Base-by-base conservation (phyloP, 2,797 vertebrate genomes). In the Acanthornis magna region DNA sequence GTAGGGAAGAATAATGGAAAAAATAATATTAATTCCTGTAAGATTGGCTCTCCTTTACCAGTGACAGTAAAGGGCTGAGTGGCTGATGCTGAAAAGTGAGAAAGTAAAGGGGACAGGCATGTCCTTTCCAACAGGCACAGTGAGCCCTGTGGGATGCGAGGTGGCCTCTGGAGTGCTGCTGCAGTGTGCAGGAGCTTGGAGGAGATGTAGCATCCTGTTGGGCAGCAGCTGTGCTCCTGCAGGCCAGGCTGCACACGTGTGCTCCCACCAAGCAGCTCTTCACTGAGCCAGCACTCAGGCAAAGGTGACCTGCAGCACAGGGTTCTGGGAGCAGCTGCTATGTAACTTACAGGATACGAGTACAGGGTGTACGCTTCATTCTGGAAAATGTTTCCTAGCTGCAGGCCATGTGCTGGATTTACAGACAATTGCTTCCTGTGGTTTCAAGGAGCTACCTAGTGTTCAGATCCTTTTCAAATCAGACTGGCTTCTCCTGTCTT, bases 211-310 rank as follows among this genome's bases (percentile, higher is more conserved):
- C 26, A 34, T 34, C 15, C 72, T n/a, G 10, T 18, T 62, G 72
- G 68, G 50, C 27, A 62, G 62, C 42, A 77, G 23, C 43, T 76
- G n/a, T 14, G 18, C 42, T 67, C 25, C 61, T 55, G 43, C 43
- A 74, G 53, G 32, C 38, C 42, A 43, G 57, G 22, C 61, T 80
- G 66, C 30, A 38, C 34, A 51, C 7, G 6, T 10, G 14, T 1
- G 3, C 36, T 70, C 11, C 11, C 47, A 9, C 1, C 13, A 53
- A 63, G 32, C 54, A 5, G 13, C 50, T 74, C 89, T 73, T 61
- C 2, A 1, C 32, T 0, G 2, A 79, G 65, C 55, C 72, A 40
- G 48, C 25, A 4, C 20, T 0, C 0, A 73, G 55, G 60, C 68
- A 78, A 63, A 85, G 70, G 63, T 51, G 66, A 55, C 45, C 43